A percentile compares a stretch with the other conserved stretches of the same genome.
These are phyloP conservation scores for Rhinogobius similis DNA, from an alignment of 2,113 vertebrate genomes.

Conservation along the genomic window DNA sequence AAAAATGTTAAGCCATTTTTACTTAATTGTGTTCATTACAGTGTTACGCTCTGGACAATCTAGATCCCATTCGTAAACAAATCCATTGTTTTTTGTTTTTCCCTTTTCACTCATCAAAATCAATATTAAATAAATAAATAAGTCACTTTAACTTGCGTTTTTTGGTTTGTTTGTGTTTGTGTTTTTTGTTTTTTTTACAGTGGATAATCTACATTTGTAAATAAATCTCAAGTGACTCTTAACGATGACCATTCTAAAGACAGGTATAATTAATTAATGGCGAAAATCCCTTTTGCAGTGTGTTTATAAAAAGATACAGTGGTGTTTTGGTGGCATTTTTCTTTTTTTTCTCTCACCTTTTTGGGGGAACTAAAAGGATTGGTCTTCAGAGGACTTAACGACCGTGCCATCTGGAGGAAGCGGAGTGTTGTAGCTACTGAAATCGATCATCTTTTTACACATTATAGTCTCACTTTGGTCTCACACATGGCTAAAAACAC, in stretches of 20 bases:
- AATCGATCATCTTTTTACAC: conserved; percentile 74
- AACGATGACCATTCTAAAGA: background rate
- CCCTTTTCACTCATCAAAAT: too few relatives aligned
- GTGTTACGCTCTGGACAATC: too few relatives aligned
- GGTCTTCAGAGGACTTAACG: conserved; percentile 67
- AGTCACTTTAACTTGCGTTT: too few relatives aligned
- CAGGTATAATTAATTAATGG: background rate
- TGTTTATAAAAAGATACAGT: conserved; percentile 20
- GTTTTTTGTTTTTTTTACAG: too few relatives aligned
- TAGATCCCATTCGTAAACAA: too few relatives aligned
- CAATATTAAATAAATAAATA: too few relatives aligned
- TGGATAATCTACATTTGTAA: too few relatives aligned
- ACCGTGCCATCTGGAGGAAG: conserved; percentile 72
- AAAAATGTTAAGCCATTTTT: too few relatives aligned
- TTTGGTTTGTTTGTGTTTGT: too few relatives aligned
- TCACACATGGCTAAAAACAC: conserved; percentile 62
- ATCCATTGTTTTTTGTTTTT: too few relatives aligned
- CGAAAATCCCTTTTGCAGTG: background rate
- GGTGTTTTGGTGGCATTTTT: conserved; percentile 12
- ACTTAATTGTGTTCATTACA: too few relatives aligned
- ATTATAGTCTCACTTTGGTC: conserved; percentile 59
- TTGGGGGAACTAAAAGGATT: conserved; percentile 50
- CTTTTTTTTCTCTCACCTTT: conserved; percentile 27
- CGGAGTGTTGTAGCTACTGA: conserved; percentile 61
- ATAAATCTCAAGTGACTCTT: too few relatives aligned